Evolutionary conservation across 1,140 invertebrate species (phyloP).

Genomic region (Drosophila pectinifera): DNA sequence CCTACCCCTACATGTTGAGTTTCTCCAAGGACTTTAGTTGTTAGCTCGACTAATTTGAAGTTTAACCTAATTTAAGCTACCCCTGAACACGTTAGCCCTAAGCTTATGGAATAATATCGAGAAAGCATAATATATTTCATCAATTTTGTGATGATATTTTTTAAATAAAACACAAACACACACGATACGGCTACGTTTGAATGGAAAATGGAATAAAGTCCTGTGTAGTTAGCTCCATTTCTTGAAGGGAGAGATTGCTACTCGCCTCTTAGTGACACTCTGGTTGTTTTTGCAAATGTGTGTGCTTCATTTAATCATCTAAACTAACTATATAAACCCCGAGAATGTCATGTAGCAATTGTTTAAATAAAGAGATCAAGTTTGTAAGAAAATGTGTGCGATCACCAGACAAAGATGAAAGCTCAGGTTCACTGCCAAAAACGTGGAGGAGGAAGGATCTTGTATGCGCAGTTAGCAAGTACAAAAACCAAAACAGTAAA

Average conservation of each 20-base stretch:
- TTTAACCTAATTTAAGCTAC: constrained; percentile 59
- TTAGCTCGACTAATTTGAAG: constrained; percentile 51
- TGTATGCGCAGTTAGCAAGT: constrained; percentile 52
- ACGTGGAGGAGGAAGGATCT: constrained; percentile 74
- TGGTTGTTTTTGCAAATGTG: constrained; percentile 65
- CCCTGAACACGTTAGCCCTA: constrained; percentile 59
- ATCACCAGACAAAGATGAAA: constrained; percentile 76
- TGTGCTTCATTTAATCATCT: constrained; percentile 50
- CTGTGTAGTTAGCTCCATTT: constrained; percentile 54
- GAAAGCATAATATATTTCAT: constrained; percentile 65
- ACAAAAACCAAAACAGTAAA: constrained; percentile 20
- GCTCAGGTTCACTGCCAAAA: constrained; percentile 85
- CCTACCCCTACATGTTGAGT: constrained; percentile 21
- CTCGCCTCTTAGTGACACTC: constrained; percentile 33
- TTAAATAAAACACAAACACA: constrained; percentile 49
- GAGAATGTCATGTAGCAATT: constrained; percentile 13
- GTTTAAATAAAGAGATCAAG: constrained; percentile 1
- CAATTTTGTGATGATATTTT: constrained; percentile 78
- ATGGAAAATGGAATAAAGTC: constrained; percentile 28
- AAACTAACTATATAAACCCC: constrained; percentile 8
- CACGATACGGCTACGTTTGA: constrained; percentile 34
- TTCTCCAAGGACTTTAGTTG: constrained; percentile 37
- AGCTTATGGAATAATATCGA: constrained; percentile 51
- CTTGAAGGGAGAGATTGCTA: neutral
- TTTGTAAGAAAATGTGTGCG: constrained; percentile 64